Base-by-base conservation (phyloP, 2,113 vertebrate genomes). In the Nerophis ophidion region DNA sequence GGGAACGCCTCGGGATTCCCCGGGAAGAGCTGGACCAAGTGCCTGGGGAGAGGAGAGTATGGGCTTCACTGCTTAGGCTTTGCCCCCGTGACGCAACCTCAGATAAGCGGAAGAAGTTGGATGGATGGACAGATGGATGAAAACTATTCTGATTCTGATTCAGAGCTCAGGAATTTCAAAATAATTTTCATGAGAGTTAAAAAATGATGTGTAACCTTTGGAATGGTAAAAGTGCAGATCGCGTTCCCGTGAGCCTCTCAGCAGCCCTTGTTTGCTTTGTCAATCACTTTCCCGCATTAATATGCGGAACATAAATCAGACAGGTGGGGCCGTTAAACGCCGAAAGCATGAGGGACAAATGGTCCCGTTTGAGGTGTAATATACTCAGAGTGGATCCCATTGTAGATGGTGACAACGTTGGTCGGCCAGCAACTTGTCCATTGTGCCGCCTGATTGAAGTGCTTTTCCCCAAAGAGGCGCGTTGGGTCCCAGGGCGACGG, bases 401-500 rank as follows among this genome's bases (percentile, higher is more conserved):
- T 10, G 17, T 44, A 45, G 19, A 46, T 14, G 7, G 35, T 36
- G 11, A 17, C 13, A 10, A 45, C 48, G 60, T 56, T 35, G 50
- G 52, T 14, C 19, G n/a, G 19, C 7, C n/a, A 15, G 11, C 10
- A 38, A 46, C 53, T 8, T 47, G 12, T 58, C 15, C 15, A 10
- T 50, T 17, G 57, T 17, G 52, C 12, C 42, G 8, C 40, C 45
- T 67, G 71, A 74, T 48, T 58, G 40, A 68, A 68, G 60, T 55
- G 45, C 51, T 7, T 57, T 15, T 13, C 48, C 8, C 11, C 19
- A 59, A 36, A 10, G 36, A 7, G 50, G 35, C 58, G 45, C 35
- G 16, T 13, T 17, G 12, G n/a, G 15, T 64, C 13, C n/a, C 7
- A 17, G 13, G 8, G 36, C 47, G 60, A 67, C 36, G 36, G 55